A percentile compares a stretch with the other conserved stretches of the same genome.
These are phyloP conservation scores for Darevskia nairensis DNA, from an alignment of 2,797 vertebrate genomes.

Conservation along the genomic window DNA sequence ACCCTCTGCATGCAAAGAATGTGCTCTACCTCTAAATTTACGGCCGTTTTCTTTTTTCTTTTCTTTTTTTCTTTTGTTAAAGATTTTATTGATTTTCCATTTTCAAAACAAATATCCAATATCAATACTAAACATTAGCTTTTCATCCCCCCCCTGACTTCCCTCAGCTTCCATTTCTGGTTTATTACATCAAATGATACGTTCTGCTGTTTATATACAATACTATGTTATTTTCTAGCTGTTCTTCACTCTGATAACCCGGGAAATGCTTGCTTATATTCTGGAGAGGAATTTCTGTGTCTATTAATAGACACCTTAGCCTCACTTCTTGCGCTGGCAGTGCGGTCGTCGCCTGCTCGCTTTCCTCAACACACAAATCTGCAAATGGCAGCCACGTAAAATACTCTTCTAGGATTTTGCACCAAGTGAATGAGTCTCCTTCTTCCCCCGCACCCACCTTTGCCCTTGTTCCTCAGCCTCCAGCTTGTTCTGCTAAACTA, in stretches of 20 bases:
- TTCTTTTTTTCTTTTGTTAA: too few relatives aligned
- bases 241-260: constrained; percentile 58
- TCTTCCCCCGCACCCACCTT: constrained; percentile 33
- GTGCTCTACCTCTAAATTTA: neutral
- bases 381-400: constrained; percentile 70
- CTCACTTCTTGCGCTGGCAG: constrained; percentile 72
- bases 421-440: constrained; percentile 46
- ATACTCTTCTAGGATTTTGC: constrained; percentile 22
- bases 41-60: neutral
- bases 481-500: constrained; percentile 71
- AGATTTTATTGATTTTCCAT: too few relatives aligned
- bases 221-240: neutral
- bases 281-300: constrained; percentile 74
- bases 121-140: too few relatives aligned
- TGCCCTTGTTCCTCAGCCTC: constrained; percentile 53
- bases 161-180: neutral
- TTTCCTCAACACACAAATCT: constrained; percentile 71
- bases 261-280: constrained; percentile 79
- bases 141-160: too few relatives aligned
- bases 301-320: constrained; percentile 75
- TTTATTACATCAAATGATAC: too few relatives aligned
- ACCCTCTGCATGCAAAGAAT: neutral
- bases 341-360: constrained; percentile 41
- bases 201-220: too few relatives aligned
- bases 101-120: too few relatives aligned